These are phyloP conservation scores for Umimayanthus kanabou DNA, from an alignment of 92 coral and sea anemone genomes.

Conservation along the genomic window DNA sequence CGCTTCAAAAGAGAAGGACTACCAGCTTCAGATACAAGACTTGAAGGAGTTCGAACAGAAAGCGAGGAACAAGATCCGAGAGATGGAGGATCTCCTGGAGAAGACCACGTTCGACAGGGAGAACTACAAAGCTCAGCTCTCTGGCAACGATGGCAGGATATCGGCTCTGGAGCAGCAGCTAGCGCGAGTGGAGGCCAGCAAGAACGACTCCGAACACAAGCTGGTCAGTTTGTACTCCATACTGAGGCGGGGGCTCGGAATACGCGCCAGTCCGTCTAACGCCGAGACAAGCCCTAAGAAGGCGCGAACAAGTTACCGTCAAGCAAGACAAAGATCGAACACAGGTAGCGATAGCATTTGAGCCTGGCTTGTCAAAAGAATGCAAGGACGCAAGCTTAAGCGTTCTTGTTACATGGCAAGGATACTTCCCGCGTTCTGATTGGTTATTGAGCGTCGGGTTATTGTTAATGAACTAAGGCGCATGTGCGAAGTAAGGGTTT, in stretches of 20 bases:
- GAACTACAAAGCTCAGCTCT: slow-evolving; percentile 85
- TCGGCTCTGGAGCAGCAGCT: slow-evolving; percentile 77
- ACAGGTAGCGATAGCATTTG: slow-evolving; percentile 36
- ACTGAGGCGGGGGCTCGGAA: slow-evolving; percentile 70
- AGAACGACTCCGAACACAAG: slow-evolving; percentile 76
- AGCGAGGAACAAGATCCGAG: slow-evolving; percentile 64
- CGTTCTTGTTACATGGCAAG: too few species aligned
- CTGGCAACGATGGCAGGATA: slow-evolving; percentile 86
- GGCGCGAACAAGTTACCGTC: slow-evolving; percentile 64
- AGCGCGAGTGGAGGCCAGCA: slow-evolving; percentile 69
- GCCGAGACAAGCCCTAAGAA: slow-evolving; percentile 76
- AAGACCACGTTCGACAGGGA: slow-evolving; percentile 84
- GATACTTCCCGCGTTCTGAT: too few species aligned
- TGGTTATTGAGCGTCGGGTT: too few species aligned
- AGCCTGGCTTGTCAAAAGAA: too few species aligned
- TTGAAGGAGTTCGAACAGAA: slow-evolving; percentile 72
- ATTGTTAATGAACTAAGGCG: too few species aligned
- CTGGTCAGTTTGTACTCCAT: slow-evolving; percentile 72
- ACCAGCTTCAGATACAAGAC: slow-evolving; percentile 66
- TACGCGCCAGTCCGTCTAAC: slow-evolving; percentile 61
- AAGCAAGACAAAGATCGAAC: slow-evolving; percentile 47
- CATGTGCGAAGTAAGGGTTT: too few species aligned
- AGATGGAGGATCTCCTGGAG: slow-evolving; percentile 73
- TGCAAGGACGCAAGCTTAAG: too few species aligned
- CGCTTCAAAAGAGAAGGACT: slow-evolving; percentile 77